Conservation (phyloP, 2,888 invertebrate species). For the Polydrusus pterygomalis region DNA sequence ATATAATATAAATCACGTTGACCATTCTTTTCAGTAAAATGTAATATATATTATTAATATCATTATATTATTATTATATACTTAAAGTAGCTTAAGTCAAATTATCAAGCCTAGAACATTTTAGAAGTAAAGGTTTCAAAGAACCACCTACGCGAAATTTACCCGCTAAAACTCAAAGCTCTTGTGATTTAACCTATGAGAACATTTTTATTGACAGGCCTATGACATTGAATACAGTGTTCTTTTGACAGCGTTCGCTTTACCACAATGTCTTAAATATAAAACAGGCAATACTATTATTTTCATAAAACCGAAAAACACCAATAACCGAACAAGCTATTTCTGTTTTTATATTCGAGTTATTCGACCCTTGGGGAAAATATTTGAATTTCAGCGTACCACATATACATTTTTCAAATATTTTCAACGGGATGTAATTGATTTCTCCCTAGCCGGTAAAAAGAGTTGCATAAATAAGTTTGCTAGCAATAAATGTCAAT, state of each 20-base stretch:
- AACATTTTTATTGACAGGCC: not conserved
- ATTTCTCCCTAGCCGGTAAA: not conserved
- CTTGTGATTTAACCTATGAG: no score
- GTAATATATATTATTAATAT: no score
- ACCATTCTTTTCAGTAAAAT: no score
- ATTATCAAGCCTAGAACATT: no score
- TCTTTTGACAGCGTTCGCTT: no score
- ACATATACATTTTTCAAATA: slow-evolving; percentile 28
- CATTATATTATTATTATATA: no score
- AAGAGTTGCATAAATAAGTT: not conserved
- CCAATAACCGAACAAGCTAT: slow-evolving; percentile 1
- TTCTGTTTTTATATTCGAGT: slow-evolving; percentile 29
- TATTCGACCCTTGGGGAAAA: slow-evolving; percentile 31
- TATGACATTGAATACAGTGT: no score
- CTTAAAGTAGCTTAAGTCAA: no score
- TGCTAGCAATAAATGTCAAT: not conserved
- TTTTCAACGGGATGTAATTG: slow-evolving; percentile 10
- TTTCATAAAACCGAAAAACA: slow-evolving; percentile 9
- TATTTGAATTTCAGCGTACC: slow-evolving; percentile 32
- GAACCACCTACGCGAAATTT: no score
- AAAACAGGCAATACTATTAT: not conserved
- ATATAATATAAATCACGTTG: no score
- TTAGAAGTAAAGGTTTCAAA: no score
- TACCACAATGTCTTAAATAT: not conserved
- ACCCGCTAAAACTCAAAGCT: no score